These are phyloP conservation scores for Tinamus guttatus DNA, from an alignment of 2,113 vertebrate genomes.

Conservation along the genomic window DNA sequence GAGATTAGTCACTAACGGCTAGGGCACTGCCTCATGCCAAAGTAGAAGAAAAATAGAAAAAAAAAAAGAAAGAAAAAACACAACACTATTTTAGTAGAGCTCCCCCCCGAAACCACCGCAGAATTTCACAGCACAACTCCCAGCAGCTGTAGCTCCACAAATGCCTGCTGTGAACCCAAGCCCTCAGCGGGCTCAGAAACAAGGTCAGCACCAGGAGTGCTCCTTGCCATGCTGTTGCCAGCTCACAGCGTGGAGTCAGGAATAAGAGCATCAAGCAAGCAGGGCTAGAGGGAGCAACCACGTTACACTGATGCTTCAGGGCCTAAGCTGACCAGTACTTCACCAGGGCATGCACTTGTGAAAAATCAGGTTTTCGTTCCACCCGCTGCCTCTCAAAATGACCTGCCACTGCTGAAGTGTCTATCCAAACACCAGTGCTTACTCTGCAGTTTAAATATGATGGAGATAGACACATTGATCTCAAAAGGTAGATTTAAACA, in stretches of 20 bases:
- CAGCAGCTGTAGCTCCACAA: neutral
- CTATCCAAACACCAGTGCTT: neutral
- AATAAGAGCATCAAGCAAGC: neutral
- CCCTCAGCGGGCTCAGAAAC: neutral
- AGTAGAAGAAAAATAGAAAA: neutral
- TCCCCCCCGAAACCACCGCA: neutral
- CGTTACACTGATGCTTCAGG: neutral
- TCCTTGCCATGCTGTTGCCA: fast-evolving
- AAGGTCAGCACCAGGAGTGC: neutral
- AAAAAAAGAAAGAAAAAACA: neutral
- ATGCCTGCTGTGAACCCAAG: neutral
- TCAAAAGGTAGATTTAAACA: neutral
- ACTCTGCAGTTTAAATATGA: neutral
- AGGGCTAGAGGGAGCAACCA: neutral
- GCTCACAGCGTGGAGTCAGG: neutral
- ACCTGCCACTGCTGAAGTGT: fast-evolving
- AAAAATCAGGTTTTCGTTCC: neutral
- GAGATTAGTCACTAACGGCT: neutral
- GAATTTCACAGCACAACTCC: neutral
- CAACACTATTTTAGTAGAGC: neutral
- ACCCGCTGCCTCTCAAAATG: neutral
- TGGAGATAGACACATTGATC: neutral
- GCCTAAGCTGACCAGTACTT: neutral
- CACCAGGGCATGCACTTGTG: fast-evolving
- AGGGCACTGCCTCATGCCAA: neutral